Evolutionary conservation across 2,113 vertebrate genomes (phyloP), one percentile per base, ranked within the genome.

Genomic region (Sus scrofa): DNA sequence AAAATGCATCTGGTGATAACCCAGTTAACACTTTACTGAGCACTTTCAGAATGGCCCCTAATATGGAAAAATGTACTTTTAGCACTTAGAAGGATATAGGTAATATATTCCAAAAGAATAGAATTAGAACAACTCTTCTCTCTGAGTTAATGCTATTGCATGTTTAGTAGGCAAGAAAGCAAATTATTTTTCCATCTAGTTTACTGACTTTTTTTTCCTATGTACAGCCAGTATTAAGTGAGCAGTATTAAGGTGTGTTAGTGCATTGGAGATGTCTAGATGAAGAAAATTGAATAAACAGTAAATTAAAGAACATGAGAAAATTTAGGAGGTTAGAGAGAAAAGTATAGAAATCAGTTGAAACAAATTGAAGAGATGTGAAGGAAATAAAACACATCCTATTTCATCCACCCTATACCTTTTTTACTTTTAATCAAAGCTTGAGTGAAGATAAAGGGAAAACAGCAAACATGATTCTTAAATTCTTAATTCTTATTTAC

Each of bases 1-100:
- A 87, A 92, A 92, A 91, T 83, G 19, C 2, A 86, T 20, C 30
- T 91, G 81, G 79, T 91, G n/a, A 93, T 95, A 85, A 97, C 7
- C 27, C 26, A 74, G 14, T 70, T 96, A 71, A 56, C n/a, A 27
- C 10, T 63, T 58, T 26, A 71, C 54, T 83, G 30, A 87, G 24
- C 44, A 78, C n/a, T 86, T 93, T 77, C 0, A 22, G 75, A 94
- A 60, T 87, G 20, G 58, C 7, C 19, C 16, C 3, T 79, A 39
- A 52, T 58, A 52, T 73, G 32, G 86, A 77, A 83, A 78, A 92
- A 22, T 37, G 78, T 95, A 15, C 73, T 16, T 89, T 91, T 7
- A 58, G 2, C 26, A 84, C n/a, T 92, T 84, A 54, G n/a, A 88
- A 32, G 26, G 18, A 58, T 90, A 8, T 94, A 56, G 56, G 22